Conservation (phyloP, 2,797 vertebrate species). For the Australoheros facetus region DNA sequence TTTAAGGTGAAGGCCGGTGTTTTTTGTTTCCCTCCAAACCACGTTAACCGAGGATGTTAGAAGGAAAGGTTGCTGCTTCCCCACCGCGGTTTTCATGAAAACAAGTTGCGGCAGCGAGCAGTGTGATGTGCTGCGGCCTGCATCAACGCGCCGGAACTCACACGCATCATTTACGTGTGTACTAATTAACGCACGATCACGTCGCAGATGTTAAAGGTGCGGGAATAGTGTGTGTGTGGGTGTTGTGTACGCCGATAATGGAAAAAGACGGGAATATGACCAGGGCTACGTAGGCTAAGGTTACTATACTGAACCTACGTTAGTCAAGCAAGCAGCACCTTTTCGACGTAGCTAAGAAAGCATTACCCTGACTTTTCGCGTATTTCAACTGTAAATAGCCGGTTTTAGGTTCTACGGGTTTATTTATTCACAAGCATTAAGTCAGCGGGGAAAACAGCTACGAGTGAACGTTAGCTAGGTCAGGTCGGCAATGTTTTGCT, state of each 20-base stretch:
- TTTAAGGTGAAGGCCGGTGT: neutral
- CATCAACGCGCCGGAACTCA: neutral
- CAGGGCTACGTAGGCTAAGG: slow-evolving; percentile 2
- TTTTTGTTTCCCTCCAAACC: neutral
- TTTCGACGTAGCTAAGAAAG: slow-evolving; percentile 21
- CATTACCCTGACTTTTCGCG: neutral
- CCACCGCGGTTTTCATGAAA: slow-evolving; percentile 25
- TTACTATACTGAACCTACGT: neutral
- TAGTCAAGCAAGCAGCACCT: neutral
- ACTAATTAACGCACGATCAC: neutral
- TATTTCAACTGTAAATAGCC: neutral
- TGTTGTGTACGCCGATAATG: neutral
- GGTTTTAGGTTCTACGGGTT: neutral
- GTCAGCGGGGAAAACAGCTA: neutral
- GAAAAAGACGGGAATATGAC: slow-evolving; percentile 23
- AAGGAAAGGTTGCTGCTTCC: neutral
- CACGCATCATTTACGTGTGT: neutral
- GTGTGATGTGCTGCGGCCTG: slow-evolving; percentile 31
- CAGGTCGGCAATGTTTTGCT: slow-evolving; percentile 16
- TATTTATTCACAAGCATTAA: neutral
- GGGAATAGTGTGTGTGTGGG: neutral
- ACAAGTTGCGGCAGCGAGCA: slow-evolving; percentile 9
- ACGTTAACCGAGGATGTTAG: neutral
- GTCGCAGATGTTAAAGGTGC: neutral
- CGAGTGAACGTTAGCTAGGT: slow-evolving; percentile 7